Base-by-base conservation (phyloP, 2,113 vertebrate species). In the Chloroceryle aenea region DNA sequence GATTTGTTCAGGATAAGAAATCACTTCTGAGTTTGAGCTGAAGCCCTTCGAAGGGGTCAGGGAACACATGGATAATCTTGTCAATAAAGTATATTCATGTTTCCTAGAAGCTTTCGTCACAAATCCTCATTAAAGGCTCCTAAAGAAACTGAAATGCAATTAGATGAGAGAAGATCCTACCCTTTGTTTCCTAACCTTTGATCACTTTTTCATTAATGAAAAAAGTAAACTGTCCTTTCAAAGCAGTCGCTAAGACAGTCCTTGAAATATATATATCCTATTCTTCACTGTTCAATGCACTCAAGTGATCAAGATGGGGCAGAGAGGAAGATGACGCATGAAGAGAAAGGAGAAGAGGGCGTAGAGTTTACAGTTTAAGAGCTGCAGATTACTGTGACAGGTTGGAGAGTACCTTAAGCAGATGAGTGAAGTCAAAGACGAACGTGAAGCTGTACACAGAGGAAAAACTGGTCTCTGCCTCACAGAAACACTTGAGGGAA, bases 91-190 rank as follows among this genome's bases (percentile, higher is more conserved):
- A 61, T 10, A 72, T 50, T 69, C 4, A 0, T 43, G 32, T n/a
- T 82, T 89, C 53, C 71, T 85, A 64, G 50, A 85, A 53, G 64
- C 59, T 91, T 92, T 90, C 90, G 59, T 77, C 91, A 95, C 50
- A 96, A 94, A 79, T 85, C 82, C 81, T 90, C 74, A 85, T 87
- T 75, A 95, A 94, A 87, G 26, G n/a, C n/a, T 79, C 71, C 90
- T 85, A 48, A 73, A 91, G 78, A 87, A 95, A 85, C 30, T 9
- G 30, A 87, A 56, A 12, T 48, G 11, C 34, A 91, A 91, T 64
- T 85, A 93, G 77, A 81, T 43, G 22, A 91, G 64, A 90, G 55
- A 90, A 61, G 23, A 90, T 83, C 53, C 69, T 66, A 79, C 48
- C 66, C 62, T 91, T 75, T 0, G 0, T 68, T 91, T 82, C 66